These are phyloP conservation scores for Phenganax stokvisi DNA, from an alignment of 92 coral and sea anemone species.

Conservation along the genomic window DNA sequence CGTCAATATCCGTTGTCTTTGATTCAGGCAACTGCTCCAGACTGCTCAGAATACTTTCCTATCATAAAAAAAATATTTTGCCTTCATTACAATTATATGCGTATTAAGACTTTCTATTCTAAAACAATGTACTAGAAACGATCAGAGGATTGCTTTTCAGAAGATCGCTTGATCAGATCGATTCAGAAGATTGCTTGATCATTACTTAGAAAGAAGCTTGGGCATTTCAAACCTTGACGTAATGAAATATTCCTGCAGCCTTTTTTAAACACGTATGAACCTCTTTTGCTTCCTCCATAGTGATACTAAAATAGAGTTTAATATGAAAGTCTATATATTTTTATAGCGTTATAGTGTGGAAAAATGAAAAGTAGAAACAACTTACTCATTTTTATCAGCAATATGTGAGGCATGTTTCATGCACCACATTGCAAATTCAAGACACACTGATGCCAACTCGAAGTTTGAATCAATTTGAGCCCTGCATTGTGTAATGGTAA, in stretches of 20 bases:
- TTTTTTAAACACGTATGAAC: conserved; percentile 77
- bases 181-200: neutral
- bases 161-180: too few species aligned
- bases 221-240: conserved; percentile 63
- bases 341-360: neutral
- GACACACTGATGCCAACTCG: conserved; percentile 76
- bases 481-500: conserved; percentile 36
- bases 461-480: conserved; percentile 78
- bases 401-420: conserved; percentile 88
- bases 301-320: conserved; percentile 51
- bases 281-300: conserved; percentile 97
- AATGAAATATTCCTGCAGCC: conserved; percentile 91
- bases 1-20: conserved; percentile 89
- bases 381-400: conserved; percentile 97
- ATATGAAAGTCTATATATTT: neutral
- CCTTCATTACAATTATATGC: too few species aligned
- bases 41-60: conserved; percentile 82
- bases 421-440: conserved; percentile 80
- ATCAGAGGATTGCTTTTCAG: neutral
- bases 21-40: conserved; percentile 79
- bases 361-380: neutral
- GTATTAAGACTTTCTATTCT: too few species aligned
- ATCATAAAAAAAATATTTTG: neutral
- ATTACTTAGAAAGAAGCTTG: neutral
- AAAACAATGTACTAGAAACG: too few species aligned